Conservation (phyloP, 2,113 vertebrate species). For the Carassius auratus region DNA sequence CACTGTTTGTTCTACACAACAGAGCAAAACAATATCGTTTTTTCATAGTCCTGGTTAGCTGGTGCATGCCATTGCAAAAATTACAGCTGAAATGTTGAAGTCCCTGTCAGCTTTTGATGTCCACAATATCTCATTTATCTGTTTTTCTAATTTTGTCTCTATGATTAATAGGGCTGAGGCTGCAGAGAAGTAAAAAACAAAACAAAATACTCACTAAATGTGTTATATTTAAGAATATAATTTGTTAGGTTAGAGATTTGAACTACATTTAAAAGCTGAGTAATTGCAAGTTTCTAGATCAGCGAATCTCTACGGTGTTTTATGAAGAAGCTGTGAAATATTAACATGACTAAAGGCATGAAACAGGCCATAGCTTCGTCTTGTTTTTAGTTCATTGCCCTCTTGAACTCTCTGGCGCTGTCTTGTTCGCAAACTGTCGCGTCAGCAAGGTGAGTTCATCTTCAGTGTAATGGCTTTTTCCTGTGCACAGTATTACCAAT, state of each 20-base stretch:
- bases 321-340: background rate
- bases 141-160: background rate
- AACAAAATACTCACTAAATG: background rate
- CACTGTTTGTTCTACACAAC: background rate
- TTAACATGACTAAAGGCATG: constrained; percentile 17
- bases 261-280: background rate
- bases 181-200: background rate
- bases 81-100: too few relatives aligned
- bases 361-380: constrained; percentile 3
- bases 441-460: constrained; percentile 37
- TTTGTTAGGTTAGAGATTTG: background rate
- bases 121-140: background rate
- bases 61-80: background rate
- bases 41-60: background rate
- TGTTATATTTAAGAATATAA: background rate
- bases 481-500: background rate
- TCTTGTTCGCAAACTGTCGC: background rate
- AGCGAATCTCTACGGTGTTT: background rate
- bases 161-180: background rate
- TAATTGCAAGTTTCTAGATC: background rate
- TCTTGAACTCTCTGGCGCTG: background rate
- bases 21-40: background rate
- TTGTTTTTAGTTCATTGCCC: background rate
- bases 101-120: background rate
- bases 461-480: constrained; percentile 13